These are phyloP conservation scores for Zootoca vivipara DNA, from an alignment of 2,113 vertebrate genomes.

Conservation along the genomic window DNA sequence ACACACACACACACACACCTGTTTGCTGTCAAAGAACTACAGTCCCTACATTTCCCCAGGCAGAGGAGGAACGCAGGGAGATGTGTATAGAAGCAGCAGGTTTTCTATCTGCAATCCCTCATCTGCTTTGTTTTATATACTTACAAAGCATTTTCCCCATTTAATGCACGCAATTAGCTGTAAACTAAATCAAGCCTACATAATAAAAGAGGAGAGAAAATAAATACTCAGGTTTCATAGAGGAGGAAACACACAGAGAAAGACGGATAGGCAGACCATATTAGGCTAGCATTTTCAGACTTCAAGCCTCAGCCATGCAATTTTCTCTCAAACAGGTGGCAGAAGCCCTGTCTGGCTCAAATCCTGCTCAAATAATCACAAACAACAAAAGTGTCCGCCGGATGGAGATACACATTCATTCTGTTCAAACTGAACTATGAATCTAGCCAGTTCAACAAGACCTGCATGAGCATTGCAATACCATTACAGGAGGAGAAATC, in stretches of 20 bases:
- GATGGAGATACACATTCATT: not conserved
- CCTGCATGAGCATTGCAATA: not conserved
- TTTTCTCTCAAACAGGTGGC: not conserved
- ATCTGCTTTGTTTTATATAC: not conserved
- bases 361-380: not conserved
- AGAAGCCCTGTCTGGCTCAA: not conserved
- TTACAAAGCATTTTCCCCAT: constrained; percentile 12
- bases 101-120: not conserved
- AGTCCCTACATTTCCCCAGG: no score
- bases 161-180: constrained; percentile 19
- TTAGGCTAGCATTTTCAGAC: not conserved
- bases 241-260: constrained; percentile 7
- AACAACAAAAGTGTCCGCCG: not conserved
- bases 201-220: constrained; percentile 24
- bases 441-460: not conserved
- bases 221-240: constrained; percentile 41
- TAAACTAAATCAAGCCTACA: constrained; percentile 27
- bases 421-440: not conserved
- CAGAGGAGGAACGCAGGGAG: not conserved
- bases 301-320: not conserved
- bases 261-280: not conserved
- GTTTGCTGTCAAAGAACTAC: no score
- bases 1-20: no score
- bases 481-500: not conserved
- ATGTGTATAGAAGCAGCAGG: not conserved